Percentiles rank a stretch among this genome's conserved stretches.
Evolutionary conservation across 2,113 vertebrate genomes (phyloP).

Genomic region (Ahaetulla prasina): DNA sequence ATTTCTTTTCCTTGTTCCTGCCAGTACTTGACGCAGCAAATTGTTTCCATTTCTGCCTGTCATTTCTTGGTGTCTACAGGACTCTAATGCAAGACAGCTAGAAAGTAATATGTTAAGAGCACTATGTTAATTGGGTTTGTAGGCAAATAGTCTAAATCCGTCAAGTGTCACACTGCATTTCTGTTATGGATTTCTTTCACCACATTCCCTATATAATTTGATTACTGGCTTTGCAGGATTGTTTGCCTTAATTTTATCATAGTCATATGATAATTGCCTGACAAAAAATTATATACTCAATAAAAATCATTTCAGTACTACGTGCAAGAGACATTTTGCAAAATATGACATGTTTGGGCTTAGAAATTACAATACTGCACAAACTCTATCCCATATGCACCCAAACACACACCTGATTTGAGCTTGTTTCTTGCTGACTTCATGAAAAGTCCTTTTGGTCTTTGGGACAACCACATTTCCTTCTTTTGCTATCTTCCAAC

Average conservation of each 20-base stretch:
- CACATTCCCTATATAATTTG: neutral
- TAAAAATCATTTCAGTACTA: neutral
- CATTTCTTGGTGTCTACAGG: neutral
- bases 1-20: neutral
- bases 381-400: neutral
- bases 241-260: neutral
- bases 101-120: accelerated
- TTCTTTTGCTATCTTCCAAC: neutral
- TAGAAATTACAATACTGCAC: neutral
- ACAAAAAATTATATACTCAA: neutral
- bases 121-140: accelerated
- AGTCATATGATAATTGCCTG: neutral
- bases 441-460: neutral
- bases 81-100: neutral
- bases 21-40: neutral
- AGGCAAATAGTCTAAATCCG: accelerated
- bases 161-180: neutral
- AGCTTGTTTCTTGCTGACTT: neutral
- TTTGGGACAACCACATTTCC: neutral
- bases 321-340: neutral
- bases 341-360: neutral
- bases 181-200: neutral
- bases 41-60: neutral
- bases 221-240: neutral
- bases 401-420: neutral